Conservation (phyloP, 2,888 invertebrate species). For the Nyleta sp. region DNA sequence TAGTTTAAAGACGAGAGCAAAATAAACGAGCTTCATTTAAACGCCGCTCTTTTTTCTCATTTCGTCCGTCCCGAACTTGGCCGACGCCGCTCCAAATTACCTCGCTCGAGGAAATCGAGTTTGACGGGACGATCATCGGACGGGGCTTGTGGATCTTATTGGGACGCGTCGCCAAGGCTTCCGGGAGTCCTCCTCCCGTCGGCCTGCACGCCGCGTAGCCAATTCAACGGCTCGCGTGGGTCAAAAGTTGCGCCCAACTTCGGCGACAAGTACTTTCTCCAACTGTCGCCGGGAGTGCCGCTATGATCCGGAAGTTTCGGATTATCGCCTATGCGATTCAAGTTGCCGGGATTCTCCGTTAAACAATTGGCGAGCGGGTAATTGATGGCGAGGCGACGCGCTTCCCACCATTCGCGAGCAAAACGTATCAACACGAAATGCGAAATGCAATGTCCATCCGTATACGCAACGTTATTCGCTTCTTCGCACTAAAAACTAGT, state of each 20-base stretch:
- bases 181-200: too few species aligned
- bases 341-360: slow-evolving; percentile 30
- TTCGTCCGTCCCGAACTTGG: slow-evolving; percentile 31
- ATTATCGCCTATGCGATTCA: slow-evolving; percentile 33
- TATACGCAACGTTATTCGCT: too few species aligned
- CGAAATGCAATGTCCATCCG: too few species aligned
- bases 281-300: slow-evolving; percentile 25
- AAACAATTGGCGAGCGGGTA: slow-evolving; percentile 35
- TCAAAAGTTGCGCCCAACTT: slow-evolving; percentile 57
- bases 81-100: slow-evolving; percentile 25
- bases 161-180: too few species aligned
- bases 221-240: slow-evolving; percentile 35
- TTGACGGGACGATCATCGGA: slow-evolving; percentile 22
- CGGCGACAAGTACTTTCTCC: slow-evolving; percentile 41
- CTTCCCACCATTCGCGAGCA: neutral
- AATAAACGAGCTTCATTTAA: slow-evolving; percentile 61
- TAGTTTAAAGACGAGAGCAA: slow-evolving; percentile 71
- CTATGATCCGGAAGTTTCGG: slow-evolving; percentile 45
- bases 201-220: neutral
- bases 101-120: slow-evolving; percentile 23
- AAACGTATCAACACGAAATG: too few species aligned
- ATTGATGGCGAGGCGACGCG: slow-evolving; percentile 8
- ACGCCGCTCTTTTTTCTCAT: slow-evolving; percentile 35
- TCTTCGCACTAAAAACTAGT: too few species aligned
- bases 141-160: slow-evolving; percentile 10